phyloP scores from a whole-genome alignment of 2,113 vertebrate species.

The Eudorcas thomsonii region DNA sequence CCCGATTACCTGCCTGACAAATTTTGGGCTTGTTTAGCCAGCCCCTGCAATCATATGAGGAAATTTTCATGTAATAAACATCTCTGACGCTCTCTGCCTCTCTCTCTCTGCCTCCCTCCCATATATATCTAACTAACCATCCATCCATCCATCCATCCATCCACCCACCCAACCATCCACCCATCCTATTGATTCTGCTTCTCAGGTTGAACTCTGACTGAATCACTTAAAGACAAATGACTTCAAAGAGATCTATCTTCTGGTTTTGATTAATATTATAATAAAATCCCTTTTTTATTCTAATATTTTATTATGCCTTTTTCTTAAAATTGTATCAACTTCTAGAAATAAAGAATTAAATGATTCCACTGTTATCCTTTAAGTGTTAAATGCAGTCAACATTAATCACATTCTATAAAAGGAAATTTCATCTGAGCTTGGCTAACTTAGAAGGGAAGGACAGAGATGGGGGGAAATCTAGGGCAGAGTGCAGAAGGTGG shows the following conservation, averaged over 20 bases:
- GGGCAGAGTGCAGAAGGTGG: constrained; percentile 16
- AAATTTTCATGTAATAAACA: neutral
- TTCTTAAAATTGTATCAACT: neutral
- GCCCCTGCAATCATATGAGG: neutral
- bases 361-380: neutral
- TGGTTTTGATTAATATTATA: neutral
- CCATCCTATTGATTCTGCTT: neutral
- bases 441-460: constrained; percentile 6
- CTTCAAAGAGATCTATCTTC: neutral
- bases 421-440: neutral
- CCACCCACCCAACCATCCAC: neutral
- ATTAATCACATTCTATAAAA: neutral
- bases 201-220: neutral
- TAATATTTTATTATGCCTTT: neutral
- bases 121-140: neutral
- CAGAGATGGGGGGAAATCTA: neutral
- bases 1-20: neutral
- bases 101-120: neutral
- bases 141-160: neutral
- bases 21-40: neutral
- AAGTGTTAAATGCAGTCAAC: neutral
- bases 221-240: neutral
- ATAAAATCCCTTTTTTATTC: neutral
- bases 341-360: neutral
- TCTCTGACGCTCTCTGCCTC: neutral